These are phyloP conservation scores for Nebria brevicollis DNA, from an alignment of 2,888 invertebrate species.

Conservation along the genomic window DNA sequence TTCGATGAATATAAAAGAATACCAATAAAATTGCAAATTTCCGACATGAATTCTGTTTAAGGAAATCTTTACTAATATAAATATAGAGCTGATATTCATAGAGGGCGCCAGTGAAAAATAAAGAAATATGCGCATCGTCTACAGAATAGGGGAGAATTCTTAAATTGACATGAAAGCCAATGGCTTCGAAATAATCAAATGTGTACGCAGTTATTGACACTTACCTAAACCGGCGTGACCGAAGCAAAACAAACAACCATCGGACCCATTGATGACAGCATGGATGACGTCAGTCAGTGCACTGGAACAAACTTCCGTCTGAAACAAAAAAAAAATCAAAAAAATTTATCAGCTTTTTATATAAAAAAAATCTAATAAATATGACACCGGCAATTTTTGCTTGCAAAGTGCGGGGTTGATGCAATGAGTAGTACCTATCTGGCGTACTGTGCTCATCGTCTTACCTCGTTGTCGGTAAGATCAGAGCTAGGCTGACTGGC, in stretches of 20 bases:
- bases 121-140: constrained; percentile 33
- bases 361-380: neutral
- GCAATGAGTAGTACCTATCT: constrained; percentile 6
- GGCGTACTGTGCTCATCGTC: constrained; percentile 18
- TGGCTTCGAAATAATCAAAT: constrained; percentile 10
- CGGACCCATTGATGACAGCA: constrained; percentile 92
- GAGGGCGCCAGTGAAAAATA: constrained; percentile 11
- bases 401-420: neutral
- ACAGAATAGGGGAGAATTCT: neutral
- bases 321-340: constrained; percentile 62
- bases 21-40: constrained; percentile 47
- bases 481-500: constrained; percentile 26
- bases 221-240: constrained; percentile 89
- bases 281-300: constrained; percentile 94
- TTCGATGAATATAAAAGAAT: constrained; percentile 46
- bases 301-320: constrained; percentile 92
- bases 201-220: constrained; percentile 53
- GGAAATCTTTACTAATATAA: constrained; percentile 47
- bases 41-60: constrained; percentile 46
- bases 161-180: neutral
- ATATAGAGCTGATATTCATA: constrained; percentile 29
- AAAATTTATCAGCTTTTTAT: neutral
- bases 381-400: neutral
- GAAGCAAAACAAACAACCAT: constrained; percentile 91
- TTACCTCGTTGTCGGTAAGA: neutral